Conservation (phyloP, 2,888 invertebrate genomes). For the Phengaris alcon region DNA sequence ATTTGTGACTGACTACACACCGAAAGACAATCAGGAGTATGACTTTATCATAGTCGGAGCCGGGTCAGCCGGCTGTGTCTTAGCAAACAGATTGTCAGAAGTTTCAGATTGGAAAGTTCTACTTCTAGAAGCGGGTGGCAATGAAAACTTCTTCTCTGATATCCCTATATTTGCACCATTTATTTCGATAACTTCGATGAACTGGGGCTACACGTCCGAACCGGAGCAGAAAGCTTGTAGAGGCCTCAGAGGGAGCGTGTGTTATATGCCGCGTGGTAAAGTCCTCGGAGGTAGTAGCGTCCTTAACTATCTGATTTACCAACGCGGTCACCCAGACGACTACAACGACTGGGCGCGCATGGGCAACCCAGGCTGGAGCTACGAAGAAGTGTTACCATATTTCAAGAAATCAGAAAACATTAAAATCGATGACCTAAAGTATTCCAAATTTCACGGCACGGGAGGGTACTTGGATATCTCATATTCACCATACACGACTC, state of each 20-base stretch:
- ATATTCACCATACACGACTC: slow-evolving; percentile 81
- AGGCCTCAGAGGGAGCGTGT: slow-evolving; percentile 72
- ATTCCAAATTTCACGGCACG: slow-evolving; percentile 82
- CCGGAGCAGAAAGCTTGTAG: slow-evolving; percentile 73
- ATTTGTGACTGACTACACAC: slow-evolving; percentile 65
- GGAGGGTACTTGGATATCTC: slow-evolving; percentile 85
- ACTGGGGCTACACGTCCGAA: slow-evolving; percentile 88
- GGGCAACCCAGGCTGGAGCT: slow-evolving; percentile 91
- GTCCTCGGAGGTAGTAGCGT: slow-evolving; percentile 85
- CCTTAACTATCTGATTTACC: slow-evolving; percentile 88
- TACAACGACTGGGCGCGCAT: slow-evolving; percentile 89
- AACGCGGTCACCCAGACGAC: slow-evolving; percentile 88
- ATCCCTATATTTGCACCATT: slow-evolving; percentile 86
- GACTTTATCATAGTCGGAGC: slow-evolving; percentile 74
- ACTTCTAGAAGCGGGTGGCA: slow-evolving; percentile 87
- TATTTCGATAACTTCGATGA: slow-evolving; percentile 78
- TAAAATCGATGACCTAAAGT: slow-evolving; percentile 75
- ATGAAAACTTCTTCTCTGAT: slow-evolving; percentile 88
- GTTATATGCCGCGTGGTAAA: slow-evolving; percentile 85
- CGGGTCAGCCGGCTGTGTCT: slow-evolving; percentile 84
- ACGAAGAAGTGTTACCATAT: slow-evolving; percentile 84
- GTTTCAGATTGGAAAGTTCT: slow-evolving; percentile 83
- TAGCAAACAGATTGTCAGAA: slow-evolving; percentile 89
- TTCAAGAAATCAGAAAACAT: slow-evolving; percentile 89
- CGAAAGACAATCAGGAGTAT: slow-evolving; percentile 61